These are phyloP conservation scores for Xanthorhoe designata DNA, from an alignment of 2,888 invertebrate species.

Conservation along the genomic window DNA sequence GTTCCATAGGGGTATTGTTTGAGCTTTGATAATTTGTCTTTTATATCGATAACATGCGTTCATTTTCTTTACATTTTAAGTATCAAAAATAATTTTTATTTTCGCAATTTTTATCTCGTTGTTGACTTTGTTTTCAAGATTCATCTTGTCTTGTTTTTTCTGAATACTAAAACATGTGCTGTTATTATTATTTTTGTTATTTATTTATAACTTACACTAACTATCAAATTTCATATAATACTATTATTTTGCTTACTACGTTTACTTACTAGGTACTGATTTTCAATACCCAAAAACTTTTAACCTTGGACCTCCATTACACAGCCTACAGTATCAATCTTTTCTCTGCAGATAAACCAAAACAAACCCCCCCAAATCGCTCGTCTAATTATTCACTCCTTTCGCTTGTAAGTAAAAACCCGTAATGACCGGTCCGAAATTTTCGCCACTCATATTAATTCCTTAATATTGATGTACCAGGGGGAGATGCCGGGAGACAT, in stretches of 20 bases:
- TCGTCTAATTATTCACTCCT: conserved; percentile 46
- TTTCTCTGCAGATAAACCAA: conserved; percentile 23
- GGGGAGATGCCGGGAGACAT: conserved; percentile 82
- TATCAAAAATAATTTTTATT: too few relatives aligned
- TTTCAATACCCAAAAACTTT: background rate
- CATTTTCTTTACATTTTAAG: background rate
- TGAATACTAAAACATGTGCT: too few relatives aligned
- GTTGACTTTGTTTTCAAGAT: too few relatives aligned
- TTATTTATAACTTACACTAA: too few relatives aligned
- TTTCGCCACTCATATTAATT: conserved; percentile 82
- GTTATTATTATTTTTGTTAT: too few relatives aligned
- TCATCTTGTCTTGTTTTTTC: too few relatives aligned
- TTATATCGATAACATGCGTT: conserved; percentile 13
- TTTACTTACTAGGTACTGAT: too few relatives aligned
- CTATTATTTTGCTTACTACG: too few relatives aligned
- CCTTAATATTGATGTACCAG: conserved; percentile 45
- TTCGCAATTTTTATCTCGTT: too few relatives aligned
- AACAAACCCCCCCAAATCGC: conserved; percentile 37
- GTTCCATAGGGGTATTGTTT: conserved; percentile 44
- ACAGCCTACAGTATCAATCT: conserved; percentile 14
- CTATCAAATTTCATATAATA: too few relatives aligned
- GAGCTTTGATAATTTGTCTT: conserved; percentile 19
- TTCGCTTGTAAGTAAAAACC: conserved; percentile 46
- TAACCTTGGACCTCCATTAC: background rate
- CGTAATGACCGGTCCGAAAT: conserved; percentile 54